Evolutionary conservation across 2,797 vertebrate genomes (phyloP).

Genomic region (Lagodon rhomboides): DNA sequence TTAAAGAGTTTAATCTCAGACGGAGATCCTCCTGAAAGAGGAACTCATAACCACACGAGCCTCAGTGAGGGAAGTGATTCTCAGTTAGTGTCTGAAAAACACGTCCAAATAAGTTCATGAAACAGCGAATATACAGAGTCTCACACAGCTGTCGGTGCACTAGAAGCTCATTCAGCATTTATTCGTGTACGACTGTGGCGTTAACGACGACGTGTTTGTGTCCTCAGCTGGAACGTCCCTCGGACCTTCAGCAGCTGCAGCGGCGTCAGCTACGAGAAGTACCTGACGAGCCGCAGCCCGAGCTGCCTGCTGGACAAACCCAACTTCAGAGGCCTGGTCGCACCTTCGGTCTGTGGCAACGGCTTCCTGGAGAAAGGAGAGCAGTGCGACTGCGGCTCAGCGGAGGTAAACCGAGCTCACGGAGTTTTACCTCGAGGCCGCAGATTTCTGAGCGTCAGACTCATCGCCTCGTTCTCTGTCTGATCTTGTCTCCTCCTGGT

Average conservation of each 20-base stretch:
- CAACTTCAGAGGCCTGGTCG: conserved; percentile 21
- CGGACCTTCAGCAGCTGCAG: conserved; percentile 87
- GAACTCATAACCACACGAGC: background rate
- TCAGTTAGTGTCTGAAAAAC: too few relatives aligned
- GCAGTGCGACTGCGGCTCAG: conserved; percentile 84
- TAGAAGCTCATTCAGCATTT: too few relatives aligned
- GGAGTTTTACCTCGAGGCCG: background rate
- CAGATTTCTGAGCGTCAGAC: background rate
- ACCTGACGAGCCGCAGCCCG: conserved; percentile 70
- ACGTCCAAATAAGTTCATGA: too few relatives aligned
- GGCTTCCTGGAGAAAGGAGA: conserved; percentile 84
- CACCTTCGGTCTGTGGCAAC: conserved; percentile 81
- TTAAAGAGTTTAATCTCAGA: background rate
- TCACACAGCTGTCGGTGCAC: too few relatives aligned
- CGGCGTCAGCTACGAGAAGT: conserved; percentile 64
- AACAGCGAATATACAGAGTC: too few relatives aligned
- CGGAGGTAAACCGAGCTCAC: conserved; percentile 70
- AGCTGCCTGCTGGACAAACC: conserved; percentile 84
- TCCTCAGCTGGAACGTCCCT: conserved; percentile 80
- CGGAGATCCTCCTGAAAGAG: too few relatives aligned
- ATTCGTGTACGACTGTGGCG: background rate
- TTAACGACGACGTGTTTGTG: background rate
- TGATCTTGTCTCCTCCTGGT: background rate
- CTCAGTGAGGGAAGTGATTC: too few relatives aligned
- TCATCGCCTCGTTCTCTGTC: background rate